These are phyloP conservation scores for Urocyon cinereoargenteus DNA, from an alignment of 2,797 vertebrate species.

Conservation along the genomic window DNA sequence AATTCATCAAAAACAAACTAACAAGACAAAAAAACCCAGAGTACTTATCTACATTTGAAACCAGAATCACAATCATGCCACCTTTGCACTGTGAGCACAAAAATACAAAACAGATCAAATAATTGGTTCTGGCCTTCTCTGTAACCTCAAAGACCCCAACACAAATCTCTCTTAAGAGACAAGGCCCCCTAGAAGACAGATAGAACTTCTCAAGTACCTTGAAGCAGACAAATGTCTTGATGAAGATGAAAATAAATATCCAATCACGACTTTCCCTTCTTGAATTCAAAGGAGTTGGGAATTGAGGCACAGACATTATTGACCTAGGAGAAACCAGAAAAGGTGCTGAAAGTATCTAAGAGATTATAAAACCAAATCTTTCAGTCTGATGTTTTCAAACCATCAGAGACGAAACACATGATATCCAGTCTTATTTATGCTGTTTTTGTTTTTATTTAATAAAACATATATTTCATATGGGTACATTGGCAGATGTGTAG, in stretches of 20 bases:
- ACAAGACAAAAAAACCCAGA: background rate
- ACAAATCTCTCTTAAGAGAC: background rate
- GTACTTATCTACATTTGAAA: background rate
- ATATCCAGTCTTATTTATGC: background rate
- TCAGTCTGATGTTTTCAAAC: background rate
- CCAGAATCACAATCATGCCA: background rate
- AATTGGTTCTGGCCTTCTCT: background rate
- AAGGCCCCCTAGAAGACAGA: background rate
- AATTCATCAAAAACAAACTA: background rate
- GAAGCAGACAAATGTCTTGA: background rate
- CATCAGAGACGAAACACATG: background rate
- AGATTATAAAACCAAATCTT: background rate
- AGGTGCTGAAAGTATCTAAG: background rate
- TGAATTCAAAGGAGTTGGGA: conserved; percentile 22
- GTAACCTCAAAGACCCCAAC: background rate
- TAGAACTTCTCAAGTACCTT: background rate
- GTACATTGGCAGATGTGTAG: background rate
- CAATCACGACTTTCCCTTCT: background rate
- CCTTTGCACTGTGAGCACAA: background rate
- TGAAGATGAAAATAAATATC: background rate
- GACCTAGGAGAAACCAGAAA: background rate
- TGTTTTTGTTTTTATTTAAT: background rate
- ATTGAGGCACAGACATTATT: conserved; percentile 9
- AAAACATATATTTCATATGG: background rate
- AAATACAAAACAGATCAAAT: background rate